phyloP scores from a whole-genome alignment of 1,140 invertebrate genomes.

The Nasonia vitripennis region DNA sequence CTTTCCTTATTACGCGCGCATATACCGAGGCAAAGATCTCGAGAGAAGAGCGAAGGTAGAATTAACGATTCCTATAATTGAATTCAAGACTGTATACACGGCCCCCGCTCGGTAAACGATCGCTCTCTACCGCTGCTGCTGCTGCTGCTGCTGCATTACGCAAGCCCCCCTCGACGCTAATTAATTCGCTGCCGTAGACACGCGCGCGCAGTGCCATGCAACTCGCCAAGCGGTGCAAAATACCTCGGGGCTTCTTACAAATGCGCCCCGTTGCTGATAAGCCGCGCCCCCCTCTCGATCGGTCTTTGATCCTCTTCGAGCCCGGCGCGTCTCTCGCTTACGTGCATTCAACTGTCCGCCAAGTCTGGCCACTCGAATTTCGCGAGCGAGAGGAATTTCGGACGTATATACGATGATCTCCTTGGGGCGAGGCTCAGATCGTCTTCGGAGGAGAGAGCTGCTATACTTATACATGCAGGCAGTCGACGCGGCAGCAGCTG shows the following conservation, averaged over 20 bases:
- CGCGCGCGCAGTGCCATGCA: too few relatives aligned
- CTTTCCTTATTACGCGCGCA: too few relatives aligned
- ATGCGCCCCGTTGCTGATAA: neutral
- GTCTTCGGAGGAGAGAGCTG: neutral
- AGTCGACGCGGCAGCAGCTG: neutral
- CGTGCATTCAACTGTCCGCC: too few relatives aligned
- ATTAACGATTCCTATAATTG: neutral
- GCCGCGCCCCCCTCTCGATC: neutral
- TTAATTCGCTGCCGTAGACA: neutral
- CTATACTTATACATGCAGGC: neutral
- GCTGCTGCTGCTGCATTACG: neutral
- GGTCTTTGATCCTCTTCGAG: neutral
- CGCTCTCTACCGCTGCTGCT: too few relatives aligned
- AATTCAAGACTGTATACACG: neutral
- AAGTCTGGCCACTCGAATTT: neutral
- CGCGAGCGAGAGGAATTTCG: neutral
- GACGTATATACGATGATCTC: neutral
- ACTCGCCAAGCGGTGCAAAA: neutral
- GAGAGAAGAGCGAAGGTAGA: neutral
- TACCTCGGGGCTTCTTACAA: neutral
- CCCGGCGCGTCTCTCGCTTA: too few relatives aligned
- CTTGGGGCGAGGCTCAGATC: neutral
- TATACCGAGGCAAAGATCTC: too few relatives aligned
- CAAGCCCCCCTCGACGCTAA: neutral
- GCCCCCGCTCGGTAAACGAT: too few relatives aligned